These are phyloP conservation scores for Acanthopagrus latus DNA, from an alignment of 2,797 vertebrate genomes.

Conservation along the genomic window DNA sequence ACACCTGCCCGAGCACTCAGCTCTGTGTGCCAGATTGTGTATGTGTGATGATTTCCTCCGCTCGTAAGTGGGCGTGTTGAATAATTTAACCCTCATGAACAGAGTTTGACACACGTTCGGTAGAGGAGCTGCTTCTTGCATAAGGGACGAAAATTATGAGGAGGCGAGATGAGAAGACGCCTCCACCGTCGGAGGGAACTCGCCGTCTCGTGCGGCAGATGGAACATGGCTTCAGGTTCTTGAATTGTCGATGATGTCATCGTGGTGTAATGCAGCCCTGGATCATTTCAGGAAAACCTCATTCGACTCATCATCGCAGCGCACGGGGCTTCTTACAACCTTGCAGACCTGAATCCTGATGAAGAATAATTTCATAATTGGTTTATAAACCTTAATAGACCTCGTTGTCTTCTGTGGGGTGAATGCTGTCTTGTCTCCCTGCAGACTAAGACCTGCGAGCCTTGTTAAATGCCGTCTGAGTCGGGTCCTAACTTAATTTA, in stretches of 20 bases:
- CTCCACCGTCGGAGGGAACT: slow-evolving; percentile 9
- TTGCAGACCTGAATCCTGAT: slow-evolving; percentile 44
- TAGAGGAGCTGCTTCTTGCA: slow-evolving; percentile 55
- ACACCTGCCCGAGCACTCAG: slow-evolving; percentile 72
- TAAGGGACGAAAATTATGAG: slow-evolving; percentile 53
- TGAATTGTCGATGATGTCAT: slow-evolving; percentile 71
- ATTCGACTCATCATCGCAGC: slow-evolving; percentile 32
- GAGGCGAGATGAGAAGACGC: slow-evolving; percentile 14
- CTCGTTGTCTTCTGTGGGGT: slow-evolving; percentile 27
- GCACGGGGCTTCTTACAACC: slow-evolving; percentile 3
- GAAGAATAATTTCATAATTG: slow-evolving; percentile 32
- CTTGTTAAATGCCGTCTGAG: slow-evolving; percentile 57
- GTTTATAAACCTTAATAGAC: slow-evolving; percentile 38
- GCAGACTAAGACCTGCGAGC: slow-evolving; percentile 31
- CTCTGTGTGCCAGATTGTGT: slow-evolving; percentile 26
- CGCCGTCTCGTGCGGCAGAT: slow-evolving; percentile 31
- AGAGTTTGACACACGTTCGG: slow-evolving; percentile 75
- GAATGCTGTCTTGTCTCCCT: slow-evolving; percentile 18
- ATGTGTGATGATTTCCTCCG: slow-evolving; percentile 36
- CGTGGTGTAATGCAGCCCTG: slow-evolving; percentile 59
- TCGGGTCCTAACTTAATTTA: slow-evolving; percentile 60
- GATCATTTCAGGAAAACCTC: slow-evolving; percentile 48
- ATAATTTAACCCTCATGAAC: slow-evolving; percentile 84
- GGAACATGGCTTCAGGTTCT: slow-evolving; percentile 58
- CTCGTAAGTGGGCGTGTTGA: slow-evolving; percentile 76